phyloP scores from a whole-genome alignment of 2,888 invertebrate species.

The Chloroclysta siterata region DNA sequence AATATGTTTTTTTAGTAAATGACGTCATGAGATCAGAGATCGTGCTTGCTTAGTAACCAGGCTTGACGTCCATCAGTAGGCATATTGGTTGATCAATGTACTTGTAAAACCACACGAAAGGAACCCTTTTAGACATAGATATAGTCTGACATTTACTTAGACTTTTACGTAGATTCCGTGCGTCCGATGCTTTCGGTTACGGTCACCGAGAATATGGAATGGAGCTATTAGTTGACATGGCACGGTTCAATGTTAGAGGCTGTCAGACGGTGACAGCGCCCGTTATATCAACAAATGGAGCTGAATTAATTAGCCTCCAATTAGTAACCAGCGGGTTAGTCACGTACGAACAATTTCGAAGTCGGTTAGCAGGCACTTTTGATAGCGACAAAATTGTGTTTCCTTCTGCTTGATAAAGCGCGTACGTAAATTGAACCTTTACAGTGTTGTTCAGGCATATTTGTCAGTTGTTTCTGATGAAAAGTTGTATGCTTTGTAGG shows the following conservation, averaged over 20 bases:
- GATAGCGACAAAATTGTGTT: conserved; percentile 19
- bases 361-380: conserved; percentile 25
- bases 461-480: not conserved
- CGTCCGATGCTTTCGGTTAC: conserved; percentile 15
- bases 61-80: conserved; percentile 25
- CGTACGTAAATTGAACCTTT: not conserved
- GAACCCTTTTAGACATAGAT: too few relatives aligned
- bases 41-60: not conserved
- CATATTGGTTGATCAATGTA: conserved; percentile 18
- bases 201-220: conserved; percentile 23
- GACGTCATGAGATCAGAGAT: conserved; percentile 17
- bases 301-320: conserved; percentile 40
- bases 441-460: not conserved
- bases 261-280: conserved; percentile 34
- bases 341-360: conserved; percentile 30
- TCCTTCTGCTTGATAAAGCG: conserved; percentile 12
- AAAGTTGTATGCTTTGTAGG: not conserved
- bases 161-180: not conserved
- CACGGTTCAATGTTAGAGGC: conserved; percentile 28
- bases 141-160: too few relatives aligned
- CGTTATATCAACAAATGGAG: conserved; percentile 43
- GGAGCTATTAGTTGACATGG: conserved; percentile 20
- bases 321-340: conserved; percentile 29
- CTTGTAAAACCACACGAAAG: not conserved
- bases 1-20: conserved; percentile 4